phyloP scores from a whole-genome alignment of 2,888 invertebrate genomes.

The Chalcosyrphus nemorum region DNA sequence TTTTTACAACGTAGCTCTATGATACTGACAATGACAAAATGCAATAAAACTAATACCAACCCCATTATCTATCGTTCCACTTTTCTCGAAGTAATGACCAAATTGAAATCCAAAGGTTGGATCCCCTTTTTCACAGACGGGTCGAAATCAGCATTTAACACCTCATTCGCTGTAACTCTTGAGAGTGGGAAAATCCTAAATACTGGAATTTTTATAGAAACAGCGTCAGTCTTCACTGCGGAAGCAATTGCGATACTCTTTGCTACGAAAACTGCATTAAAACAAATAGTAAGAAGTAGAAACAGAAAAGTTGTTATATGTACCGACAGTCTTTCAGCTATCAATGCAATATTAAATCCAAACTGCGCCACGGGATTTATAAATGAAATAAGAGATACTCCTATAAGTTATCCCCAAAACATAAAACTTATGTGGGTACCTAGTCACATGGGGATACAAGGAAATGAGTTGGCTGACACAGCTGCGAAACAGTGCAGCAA shows the following conservation, averaged over 20 bases:
- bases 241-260: neutral
- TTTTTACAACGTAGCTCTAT: no score
- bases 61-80: no score
- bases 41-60: no score
- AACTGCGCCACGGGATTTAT: neutral
- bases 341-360: neutral
- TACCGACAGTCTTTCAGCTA: slow-evolving; percentile 1
- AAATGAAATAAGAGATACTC: neutral
- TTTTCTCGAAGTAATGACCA: no score
- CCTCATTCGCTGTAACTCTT: no score
- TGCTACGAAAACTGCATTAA: neutral
- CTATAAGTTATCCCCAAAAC: neutral
- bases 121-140: no score
- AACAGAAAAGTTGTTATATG: no score
- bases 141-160: no score
- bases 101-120: no score
- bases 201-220: no score
- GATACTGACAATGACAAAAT: no score
- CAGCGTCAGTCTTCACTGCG: neutral
- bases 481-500: neutral
- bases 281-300: neutral
- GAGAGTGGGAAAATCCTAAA: no score
- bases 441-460: neutral
- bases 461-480: neutral
- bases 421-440: neutral